Conservation (phyloP, 2,888 invertebrate genomes). For the Hirtodrosophila trivittata region DNA sequence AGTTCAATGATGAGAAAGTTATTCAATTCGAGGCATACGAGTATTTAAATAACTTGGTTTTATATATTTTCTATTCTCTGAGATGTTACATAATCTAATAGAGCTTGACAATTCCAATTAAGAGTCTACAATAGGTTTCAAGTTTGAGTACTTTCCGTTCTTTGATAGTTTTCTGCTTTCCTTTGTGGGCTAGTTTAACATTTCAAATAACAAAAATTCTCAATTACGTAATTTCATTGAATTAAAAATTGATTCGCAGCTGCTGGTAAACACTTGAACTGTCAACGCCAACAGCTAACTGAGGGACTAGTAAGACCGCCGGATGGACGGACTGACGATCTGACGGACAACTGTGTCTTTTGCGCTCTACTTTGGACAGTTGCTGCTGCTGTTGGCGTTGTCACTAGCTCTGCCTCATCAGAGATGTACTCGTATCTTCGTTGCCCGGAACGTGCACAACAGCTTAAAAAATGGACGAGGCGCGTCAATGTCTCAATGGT, state of each 20-base stretch:
- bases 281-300: constrained; percentile 36
- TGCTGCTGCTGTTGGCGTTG: constrained; percentile 20
- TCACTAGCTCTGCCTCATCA: constrained; percentile 14
- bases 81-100: no score
- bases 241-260: constrained; percentile 55
- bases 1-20: no score
- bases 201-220: constrained; percentile 32
- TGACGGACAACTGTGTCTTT: constrained; percentile 38
- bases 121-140: no score
- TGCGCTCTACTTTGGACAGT: constrained; percentile 29
- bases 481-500: constrained; percentile 65
- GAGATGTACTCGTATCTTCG: constrained; percentile 26
- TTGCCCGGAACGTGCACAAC: constrained; percentile 70
- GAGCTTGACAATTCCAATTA: no score
- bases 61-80: no score
- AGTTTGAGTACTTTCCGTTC: no score
- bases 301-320: no score
- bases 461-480: constrained; percentile 57
- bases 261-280: constrained; percentile 66
- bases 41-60: no score
- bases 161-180: constrained; percentile 5
- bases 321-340: constrained; percentile 4
- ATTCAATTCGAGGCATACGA: no score
- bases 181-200: constrained; percentile 19
- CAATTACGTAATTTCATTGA: constrained; percentile 65